These are phyloP conservation scores for Dryomyza anilis DNA, from an alignment of 2,888 invertebrate species.

Conservation along the genomic window DNA sequence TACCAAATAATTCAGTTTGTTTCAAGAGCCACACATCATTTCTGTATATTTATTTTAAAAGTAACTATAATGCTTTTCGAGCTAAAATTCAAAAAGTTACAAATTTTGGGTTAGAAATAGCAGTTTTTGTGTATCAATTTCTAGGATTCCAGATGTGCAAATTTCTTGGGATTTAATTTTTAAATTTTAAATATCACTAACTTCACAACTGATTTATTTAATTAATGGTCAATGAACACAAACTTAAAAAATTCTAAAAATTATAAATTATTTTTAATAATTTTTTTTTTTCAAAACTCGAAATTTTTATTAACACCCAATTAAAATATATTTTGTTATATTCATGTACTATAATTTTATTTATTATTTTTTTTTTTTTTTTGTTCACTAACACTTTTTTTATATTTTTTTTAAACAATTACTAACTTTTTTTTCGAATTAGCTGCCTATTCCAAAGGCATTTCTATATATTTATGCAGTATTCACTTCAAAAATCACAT, in stretches of 20 bases:
- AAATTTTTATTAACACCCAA: not conserved
- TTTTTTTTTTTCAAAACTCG: not conserved
- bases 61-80: too few relatives aligned
- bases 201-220: not conserved
- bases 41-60: too few relatives aligned
- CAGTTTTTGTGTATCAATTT: too few relatives aligned
- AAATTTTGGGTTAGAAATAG: too few relatives aligned
- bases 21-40: too few relatives aligned
- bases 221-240: too few relatives aligned
- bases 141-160: too few relatives aligned
- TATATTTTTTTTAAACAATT: not conserved
- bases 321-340: not conserved
- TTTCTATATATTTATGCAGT: not conserved
- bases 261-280: not conserved
- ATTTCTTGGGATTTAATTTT: too few relatives aligned
- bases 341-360: not conserved
- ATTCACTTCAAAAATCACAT: not conserved
- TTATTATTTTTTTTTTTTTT: not conserved
- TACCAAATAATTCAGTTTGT: too few relatives aligned
- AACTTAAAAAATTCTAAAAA: not conserved
- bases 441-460: not conserved
- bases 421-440: not conserved
- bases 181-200: not conserved
- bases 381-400: not conserved
- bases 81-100: too few relatives aligned